These are phyloP conservation scores for Dynastes hyllus DNA, from an alignment of 2,888 invertebrate species.

Conservation along the genomic window DNA sequence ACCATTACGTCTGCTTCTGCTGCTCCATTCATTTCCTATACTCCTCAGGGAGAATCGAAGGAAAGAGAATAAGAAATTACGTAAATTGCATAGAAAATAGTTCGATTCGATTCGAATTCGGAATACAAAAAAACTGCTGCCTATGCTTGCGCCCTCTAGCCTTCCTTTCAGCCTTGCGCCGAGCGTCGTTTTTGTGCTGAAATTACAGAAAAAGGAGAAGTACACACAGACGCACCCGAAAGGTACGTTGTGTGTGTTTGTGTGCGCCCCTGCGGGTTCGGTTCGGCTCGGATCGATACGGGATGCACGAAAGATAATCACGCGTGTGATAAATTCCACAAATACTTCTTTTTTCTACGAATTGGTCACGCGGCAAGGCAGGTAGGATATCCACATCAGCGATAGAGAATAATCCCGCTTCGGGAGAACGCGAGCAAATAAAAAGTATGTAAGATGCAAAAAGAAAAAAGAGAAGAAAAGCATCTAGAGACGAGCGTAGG, in stretches of 20 bases:
- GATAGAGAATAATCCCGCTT: not conserved
- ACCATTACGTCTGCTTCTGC: too few species aligned
- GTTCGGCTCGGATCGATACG: slow-evolving; percentile 24
- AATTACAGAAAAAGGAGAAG: slow-evolving; percentile 3
- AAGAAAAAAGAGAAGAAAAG: too few species aligned
- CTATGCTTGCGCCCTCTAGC: slow-evolving; percentile 1
- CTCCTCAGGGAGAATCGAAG: not conserved
- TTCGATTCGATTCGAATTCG: slow-evolving; percentile 14
- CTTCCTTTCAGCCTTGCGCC: not conserved
- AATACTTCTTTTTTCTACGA: slow-evolving; percentile 34
- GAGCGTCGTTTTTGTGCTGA: slow-evolving; percentile 12
- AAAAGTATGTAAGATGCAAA: too few species aligned
- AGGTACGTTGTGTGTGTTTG: not conserved
- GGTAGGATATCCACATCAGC: not conserved
- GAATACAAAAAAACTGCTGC: slow-evolving; percentile 30
- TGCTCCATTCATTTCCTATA: too few species aligned
- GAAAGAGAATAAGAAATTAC: slow-evolving; percentile 23
- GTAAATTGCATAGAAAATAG: slow-evolving; percentile 41
- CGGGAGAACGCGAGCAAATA: too few species aligned
- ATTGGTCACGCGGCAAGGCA: slow-evolving; percentile 21
- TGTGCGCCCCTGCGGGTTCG: not conserved
- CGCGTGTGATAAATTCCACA: slow-evolving; percentile 38
- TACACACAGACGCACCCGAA: not conserved
- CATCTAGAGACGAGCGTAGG: too few species aligned
- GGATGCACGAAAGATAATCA: slow-evolving; percentile 37